These are phyloP conservation scores for Phalanger gymnotis DNA, from an alignment of 2,797 vertebrate genomes.

Conservation along the genomic window DNA sequence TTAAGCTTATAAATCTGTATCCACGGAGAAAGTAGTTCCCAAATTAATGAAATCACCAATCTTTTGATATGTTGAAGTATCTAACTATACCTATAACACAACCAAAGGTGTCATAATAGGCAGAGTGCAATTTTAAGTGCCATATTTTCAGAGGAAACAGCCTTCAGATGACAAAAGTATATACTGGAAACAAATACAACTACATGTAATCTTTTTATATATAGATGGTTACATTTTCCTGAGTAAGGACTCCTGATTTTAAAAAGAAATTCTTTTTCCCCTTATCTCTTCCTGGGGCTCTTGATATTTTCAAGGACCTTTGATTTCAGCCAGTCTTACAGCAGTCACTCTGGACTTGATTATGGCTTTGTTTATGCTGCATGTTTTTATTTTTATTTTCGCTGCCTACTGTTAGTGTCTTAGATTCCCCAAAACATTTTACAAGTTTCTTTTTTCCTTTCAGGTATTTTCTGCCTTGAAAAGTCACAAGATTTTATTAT, in stretches of 20 bases:
- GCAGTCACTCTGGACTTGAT: neutral
- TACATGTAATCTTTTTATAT: neutral
- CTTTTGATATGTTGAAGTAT: neutral
- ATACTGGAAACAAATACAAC: neutral
- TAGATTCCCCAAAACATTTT: slow-evolving; percentile 24
- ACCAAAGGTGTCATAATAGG: neutral
- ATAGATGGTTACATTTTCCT: neutral
- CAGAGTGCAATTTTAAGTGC: slow-evolving; percentile 18
- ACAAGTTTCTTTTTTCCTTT: neutral
- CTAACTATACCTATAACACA: neutral
- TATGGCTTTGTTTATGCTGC: neutral
- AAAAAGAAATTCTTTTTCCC: neutral
- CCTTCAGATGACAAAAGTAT: neutral
- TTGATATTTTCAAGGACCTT: neutral
- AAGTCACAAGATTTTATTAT: slow-evolving; percentile 4
- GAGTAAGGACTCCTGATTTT: neutral
- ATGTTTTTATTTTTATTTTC: neutral
- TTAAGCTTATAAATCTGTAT: neutral
- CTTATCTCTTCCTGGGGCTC: neutral
- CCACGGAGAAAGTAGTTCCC: neutral
- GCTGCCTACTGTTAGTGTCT: neutral
- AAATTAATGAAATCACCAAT: neutral
- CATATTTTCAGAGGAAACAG: neutral
- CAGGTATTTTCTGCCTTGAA: neutral
- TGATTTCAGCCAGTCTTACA: neutral